These are phyloP conservation scores for Archaeoteleia sp. DNA, from an alignment of 2,888 invertebrate genomes.

Conservation along the genomic window DNA sequence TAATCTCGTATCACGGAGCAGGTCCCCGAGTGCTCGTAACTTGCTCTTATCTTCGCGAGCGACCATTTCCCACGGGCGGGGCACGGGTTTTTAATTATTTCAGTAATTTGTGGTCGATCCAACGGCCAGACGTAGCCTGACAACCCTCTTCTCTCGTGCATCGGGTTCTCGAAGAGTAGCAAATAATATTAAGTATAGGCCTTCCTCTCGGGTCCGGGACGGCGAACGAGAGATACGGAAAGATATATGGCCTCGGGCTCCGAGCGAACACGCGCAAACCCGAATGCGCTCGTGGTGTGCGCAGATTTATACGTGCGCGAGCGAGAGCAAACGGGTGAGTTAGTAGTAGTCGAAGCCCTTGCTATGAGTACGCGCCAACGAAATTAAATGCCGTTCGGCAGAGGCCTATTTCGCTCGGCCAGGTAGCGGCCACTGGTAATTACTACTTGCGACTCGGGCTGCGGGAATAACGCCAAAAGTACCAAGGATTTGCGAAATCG, in stretches of 20 bases:
- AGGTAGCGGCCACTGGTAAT: constrained; percentile 75
- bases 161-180: constrained; percentile 65
- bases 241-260: constrained; percentile 67
- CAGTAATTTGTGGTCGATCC: constrained; percentile 70
- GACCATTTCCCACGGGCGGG: constrained; percentile 58
- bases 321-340: constrained; percentile 28
- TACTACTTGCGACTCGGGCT: constrained; percentile 71
- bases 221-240: constrained; percentile 55
- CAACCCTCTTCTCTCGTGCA: constrained; percentile 45
- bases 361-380: constrained; percentile 53
- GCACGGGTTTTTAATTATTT: constrained; percentile 71
- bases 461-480: constrained; percentile 64
- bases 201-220: constrained; percentile 57
- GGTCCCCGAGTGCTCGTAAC: constrained; percentile 54
- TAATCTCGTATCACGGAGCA: constrained; percentile 52
- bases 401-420: constrained; percentile 72
- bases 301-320: constrained; percentile 51
- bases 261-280: constrained; percentile 54
- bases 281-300: constrained; percentile 42
- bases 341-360: constrained; percentile 7
- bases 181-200: constrained; percentile 75
- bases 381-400: constrained; percentile 74
- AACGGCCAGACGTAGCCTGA: constrained; percentile 52
- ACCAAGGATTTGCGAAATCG: constrained; percentile 62
- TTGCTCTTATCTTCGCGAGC: constrained; percentile 54